Percentiles rank a stretch among this genome's conserved stretches.
Conservation (phyloP, 2,888 invertebrate genomes). For the Mesochorus sp. region DNA sequence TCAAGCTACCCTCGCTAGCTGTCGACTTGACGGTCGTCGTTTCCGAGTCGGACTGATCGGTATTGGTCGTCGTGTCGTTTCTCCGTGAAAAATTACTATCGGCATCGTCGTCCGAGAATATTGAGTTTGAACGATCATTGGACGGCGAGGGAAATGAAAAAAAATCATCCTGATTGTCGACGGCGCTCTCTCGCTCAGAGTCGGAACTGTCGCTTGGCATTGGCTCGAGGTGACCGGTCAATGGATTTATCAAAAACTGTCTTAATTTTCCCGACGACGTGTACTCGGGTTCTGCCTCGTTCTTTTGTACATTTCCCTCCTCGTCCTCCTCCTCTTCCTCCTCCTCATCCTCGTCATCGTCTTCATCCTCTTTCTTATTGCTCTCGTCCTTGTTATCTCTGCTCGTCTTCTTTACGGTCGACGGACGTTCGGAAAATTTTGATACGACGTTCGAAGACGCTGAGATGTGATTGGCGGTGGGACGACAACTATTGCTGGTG, state of each 20-base stretch:
- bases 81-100: slow-evolving; percentile 84
- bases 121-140: slow-evolving; percentile 83
- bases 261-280: slow-evolving; percentile 87
- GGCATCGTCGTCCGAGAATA: slow-evolving; percentile 86
- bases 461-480: slow-evolving; percentile 49
- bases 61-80: slow-evolving; percentile 82
- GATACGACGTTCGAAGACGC: not conserved
- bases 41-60: slow-evolving; percentile 85
- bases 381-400: slow-evolving; percentile 19
- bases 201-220: slow-evolving; percentile 88
- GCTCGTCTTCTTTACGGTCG: not conserved
- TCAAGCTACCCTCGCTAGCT: slow-evolving; percentile 84
- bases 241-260: slow-evolving; percentile 94
- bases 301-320: slow-evolving; percentile 70
- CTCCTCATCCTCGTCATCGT: slow-evolving; percentile 32
- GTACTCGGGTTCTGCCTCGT: slow-evolving; percentile 83
- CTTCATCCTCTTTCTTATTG: slow-evolving; percentile 2
- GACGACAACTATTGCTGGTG: slow-evolving; percentile 20
- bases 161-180: slow-evolving; percentile 82
- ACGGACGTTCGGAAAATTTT: slow-evolving; percentile 31
- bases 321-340: not conserved
- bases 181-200: slow-evolving; percentile 83
- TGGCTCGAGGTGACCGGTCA: slow-evolving; percentile 93
- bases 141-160: slow-evolving; percentile 82
- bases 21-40: slow-evolving; percentile 84